phyloP scores from a whole-genome alignment of 2,113 vertebrate species.

The Tetrao urogallus region DNA sequence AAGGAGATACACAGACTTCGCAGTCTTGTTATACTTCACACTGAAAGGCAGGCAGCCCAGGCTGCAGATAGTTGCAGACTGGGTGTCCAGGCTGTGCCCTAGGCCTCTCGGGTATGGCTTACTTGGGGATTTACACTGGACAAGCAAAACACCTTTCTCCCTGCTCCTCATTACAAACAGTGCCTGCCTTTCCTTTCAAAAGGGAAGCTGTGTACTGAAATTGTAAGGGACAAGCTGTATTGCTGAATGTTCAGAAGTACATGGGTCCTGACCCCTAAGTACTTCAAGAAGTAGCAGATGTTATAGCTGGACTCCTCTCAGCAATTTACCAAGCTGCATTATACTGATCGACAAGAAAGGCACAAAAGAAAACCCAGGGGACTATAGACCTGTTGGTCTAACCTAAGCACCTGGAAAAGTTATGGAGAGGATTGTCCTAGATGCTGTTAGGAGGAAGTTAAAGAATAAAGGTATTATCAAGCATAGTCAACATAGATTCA shows the following conservation, averaged over 20 bases:
- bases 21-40: rapidly evolving
- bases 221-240: neutral
- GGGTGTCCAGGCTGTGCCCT: neutral
- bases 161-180: neutral
- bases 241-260: neutral
- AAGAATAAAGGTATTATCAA: neutral
- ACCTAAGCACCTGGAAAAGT: neutral
- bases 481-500: too few relatives aligned
- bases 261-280: neutral
- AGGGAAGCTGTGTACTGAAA: neutral
- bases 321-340: neutral
- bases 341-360: neutral
- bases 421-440: neutral
- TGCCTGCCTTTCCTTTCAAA: neutral
- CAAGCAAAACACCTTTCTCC: neutral
- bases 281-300: neutral
- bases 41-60: neutral
- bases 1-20: neutral
- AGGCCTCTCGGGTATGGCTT: neutral
- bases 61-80: neutral
- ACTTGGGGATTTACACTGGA: rapidly evolving
- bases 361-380: neutral
- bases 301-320: neutral
- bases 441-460: neutral
- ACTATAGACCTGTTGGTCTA: neutral